Evolutionary conservation across 2,113 vertebrate genomes (phyloP), one percentile per base, ranked within the genome.

Genomic region (Pterocles gutturalis): DNA sequence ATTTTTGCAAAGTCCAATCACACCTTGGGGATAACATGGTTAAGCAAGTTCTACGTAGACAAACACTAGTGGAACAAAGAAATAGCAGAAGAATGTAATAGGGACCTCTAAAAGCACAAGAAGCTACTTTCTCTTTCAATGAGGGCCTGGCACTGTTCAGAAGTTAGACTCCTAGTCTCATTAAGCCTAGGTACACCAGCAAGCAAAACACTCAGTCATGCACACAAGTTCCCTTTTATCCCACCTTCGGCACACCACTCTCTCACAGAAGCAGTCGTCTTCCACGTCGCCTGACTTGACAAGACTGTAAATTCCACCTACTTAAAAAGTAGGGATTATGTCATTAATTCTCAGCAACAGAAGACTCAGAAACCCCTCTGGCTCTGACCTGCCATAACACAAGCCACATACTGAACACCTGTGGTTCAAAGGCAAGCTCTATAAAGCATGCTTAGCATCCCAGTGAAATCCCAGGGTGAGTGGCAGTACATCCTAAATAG

Each of bases 201-300:
- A 88, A 46, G 45, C 9, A 75, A 65, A 69, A 21, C 12, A n/a
- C 57, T 66, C 61, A 46, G 31, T 54, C 64, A 38, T 0, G 3
- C 25, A n/a, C 29, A 46, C 0, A 0, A 54, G 5, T 2, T 54
- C 31, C 26, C 7, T 66, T 58, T 55, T 25, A 75, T 45, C 13
- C 65, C 89, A 43, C 8, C 29, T 20, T 60, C 0, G 1, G 34
- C 34, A 43, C n/a, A 16, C 20, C 7, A 6, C 0, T 0, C 36
- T 72, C 53, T 73, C 21, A 34, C 20, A 76, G 7, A 53, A 17
- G 21, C 51, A 33, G 6, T 10, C 2, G 1, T 41, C n/a, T 65
- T 64, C 57, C 41, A 28, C 1, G 0, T 65, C 31, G 13, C 19
- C n/a, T 26, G 9, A 28, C 77, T 48, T 45, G 15, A 34, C 65